Base-by-base conservation (phyloP, 2,797 vertebrate species). In the Mus spretus region DNA sequence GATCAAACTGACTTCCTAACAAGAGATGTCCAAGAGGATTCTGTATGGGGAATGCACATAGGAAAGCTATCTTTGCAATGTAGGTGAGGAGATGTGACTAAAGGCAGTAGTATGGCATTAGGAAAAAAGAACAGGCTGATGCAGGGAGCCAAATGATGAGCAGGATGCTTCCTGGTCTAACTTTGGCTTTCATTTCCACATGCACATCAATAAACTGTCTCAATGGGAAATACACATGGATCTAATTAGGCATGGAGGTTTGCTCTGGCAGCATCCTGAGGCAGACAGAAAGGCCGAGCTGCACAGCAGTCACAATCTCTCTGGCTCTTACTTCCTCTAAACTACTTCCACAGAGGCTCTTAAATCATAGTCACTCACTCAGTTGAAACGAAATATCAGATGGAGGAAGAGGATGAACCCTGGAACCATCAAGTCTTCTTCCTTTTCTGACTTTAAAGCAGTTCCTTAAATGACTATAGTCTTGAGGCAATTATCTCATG, bases 361-460 rank as follows among this genome's bases (percentile, higher is more conserved):
- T 44, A 61, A 61, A 78, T 89, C 65, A 50, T 3, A 59, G 37
- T 22, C 31, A 3, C 79, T 82, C 24, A n/a, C 13, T 85, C 92
- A 65, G 40, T 10, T 19, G 55, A 59, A 83, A 74, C 75, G 57
- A 78, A 85, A 47, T 24, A 20, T 75, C 55, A 63, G 44, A 77
- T 37, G 67, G 34, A 75, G 86, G 31, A 57, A 40, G 14, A 12
- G 67, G 28, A 57, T 40, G 50, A 82, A 22, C 26, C 40, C 17
- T 61, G 28, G 65, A 55, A 8, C 47, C 12, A 6, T 74, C 31
- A 22, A n/a, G 44, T 79, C 70, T 82, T 59, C 74, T 55, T 14
- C 67, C 50, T 61, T 70, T 75, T 84, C 90, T 72, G 72, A 78
- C 72, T 90, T 89, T 50, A 91, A 86, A 96, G 70, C 53, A 75